These are phyloP conservation scores for Pogonomyrmex californicus DNA, from an alignment of 1,140 invertebrate genomes.

Conservation along the genomic window DNA sequence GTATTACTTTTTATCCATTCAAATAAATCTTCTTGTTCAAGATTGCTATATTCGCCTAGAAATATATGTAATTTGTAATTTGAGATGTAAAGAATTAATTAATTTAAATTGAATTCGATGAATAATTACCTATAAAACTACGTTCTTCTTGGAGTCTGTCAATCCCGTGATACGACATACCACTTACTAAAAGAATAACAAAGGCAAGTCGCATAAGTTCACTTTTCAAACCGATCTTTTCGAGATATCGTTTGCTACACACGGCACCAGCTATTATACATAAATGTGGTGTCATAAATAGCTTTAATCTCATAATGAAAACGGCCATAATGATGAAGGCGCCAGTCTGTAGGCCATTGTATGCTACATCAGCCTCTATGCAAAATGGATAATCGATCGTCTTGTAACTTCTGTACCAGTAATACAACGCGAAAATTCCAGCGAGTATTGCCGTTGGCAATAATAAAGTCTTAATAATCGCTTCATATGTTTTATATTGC, in stretches of 20 bases:
- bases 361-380: conserved; percentile 90
- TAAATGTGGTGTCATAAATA: conserved; percentile 94
- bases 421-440: conserved; percentile 83
- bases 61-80: background rate
- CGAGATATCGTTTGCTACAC: conserved; percentile 84
- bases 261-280: conserved; percentile 91
- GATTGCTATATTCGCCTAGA: conserved; percentile 91
- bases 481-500: conserved; percentile 86
- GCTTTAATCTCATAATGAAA: conserved; percentile 94
- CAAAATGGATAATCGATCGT: conserved; percentile 77
- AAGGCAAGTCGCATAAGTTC: conserved; percentile 74
- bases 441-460: conserved; percentile 88
- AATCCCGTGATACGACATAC: conserved; percentile 83
- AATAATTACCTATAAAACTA: conserved; percentile 78
- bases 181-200: conserved; percentile 78
- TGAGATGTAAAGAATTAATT: background rate
- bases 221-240: conserved; percentile 81
- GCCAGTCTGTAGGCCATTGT: conserved; percentile 90
- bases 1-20: conserved; percentile 91
- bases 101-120: conserved; percentile 21
- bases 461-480: conserved; percentile 87
- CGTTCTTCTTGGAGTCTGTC: conserved; percentile 79
- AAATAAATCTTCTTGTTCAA: conserved; percentile 91
- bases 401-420: conserved; percentile 83
- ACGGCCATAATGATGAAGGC: conserved; percentile 92